Conservation (phyloP, 2,888 invertebrate genomes). For the Lithodes maja region DNA sequence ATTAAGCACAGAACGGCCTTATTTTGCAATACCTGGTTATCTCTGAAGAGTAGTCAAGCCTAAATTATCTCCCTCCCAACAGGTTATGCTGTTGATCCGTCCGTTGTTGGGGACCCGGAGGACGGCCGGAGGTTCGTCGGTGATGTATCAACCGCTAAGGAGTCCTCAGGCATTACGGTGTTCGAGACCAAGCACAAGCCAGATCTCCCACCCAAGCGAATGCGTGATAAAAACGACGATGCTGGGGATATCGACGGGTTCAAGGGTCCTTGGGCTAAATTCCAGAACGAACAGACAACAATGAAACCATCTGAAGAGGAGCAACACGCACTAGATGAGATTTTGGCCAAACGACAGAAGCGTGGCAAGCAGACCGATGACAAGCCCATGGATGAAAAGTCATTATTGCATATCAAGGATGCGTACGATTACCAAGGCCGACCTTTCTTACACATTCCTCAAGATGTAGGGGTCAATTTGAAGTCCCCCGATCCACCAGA, state of each 20-base stretch:
- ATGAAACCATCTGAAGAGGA: constrained; percentile 95
- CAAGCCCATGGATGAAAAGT: constrained; percentile 95
- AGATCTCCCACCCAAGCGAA: constrained; percentile 84
- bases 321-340: constrained; percentile 94
- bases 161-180: constrained; percentile 80
- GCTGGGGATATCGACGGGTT: constrained; percentile 96
- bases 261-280: constrained; percentile 98
- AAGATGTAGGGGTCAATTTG: constrained; percentile 92
- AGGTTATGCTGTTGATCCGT: constrained; percentile 88
- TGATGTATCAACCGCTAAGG: constrained; percentile 82
- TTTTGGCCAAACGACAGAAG: constrained; percentile 92
- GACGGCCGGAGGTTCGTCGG: constrained; percentile 78
- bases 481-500: constrained; percentile 91
- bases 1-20: too few relatives aligned
- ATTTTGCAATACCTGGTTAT: too few relatives aligned
- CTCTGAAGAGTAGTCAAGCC: too few relatives aligned
- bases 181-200: constrained; percentile 88
- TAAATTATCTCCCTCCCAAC: not conserved
- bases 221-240: constrained; percentile 90
- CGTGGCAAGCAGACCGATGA: constrained; percentile 87
- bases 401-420: constrained; percentile 94
- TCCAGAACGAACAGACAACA: constrained; percentile 89
- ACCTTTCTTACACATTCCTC: constrained; percentile 94
- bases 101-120: constrained; percentile 79
- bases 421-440: constrained; percentile 97